phyloP scores from a whole-genome alignment of 2,797 vertebrate species.

The Liasis olivaceus region DNA sequence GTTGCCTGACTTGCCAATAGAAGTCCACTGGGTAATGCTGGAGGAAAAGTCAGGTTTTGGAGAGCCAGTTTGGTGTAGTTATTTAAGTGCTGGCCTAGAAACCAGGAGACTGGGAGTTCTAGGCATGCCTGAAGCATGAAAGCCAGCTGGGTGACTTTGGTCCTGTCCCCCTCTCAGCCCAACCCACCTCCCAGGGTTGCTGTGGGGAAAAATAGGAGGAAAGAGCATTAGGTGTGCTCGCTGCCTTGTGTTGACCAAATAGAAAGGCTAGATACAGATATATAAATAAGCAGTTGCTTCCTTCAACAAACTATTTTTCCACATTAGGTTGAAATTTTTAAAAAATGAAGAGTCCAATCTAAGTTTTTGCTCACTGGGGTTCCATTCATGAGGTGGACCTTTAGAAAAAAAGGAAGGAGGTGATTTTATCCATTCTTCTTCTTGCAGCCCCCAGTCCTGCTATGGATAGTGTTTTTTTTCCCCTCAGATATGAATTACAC shows the following conservation, averaged over 20 bases:
- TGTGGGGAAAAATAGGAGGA: background rate
- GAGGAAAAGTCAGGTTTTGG: background rate
- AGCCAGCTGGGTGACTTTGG: background rate
- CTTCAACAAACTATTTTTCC: background rate
- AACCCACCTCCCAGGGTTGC: background rate
- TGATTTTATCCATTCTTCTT: background rate
- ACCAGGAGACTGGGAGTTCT: background rate
- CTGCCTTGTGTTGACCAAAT: too few relatives aligned
- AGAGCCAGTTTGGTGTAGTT: background rate
- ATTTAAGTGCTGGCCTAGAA: background rate
- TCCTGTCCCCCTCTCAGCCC: background rate
- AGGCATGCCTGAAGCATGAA: background rate
- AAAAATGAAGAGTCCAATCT: background rate
- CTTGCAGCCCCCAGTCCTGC: background rate
- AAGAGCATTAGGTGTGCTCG: background rate
- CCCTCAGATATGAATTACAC: too few relatives aligned
- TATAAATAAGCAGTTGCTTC: background rate
- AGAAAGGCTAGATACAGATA: too few relatives aligned
- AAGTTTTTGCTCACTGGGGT: background rate
- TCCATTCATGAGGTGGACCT: background rate
- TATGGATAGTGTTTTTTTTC: too few relatives aligned
- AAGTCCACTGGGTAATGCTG: background rate
- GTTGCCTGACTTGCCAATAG: background rate
- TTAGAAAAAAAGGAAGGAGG: too few relatives aligned
- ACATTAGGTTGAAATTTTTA: background rate